Conservation (phyloP, 2,888 invertebrate genomes). For the Deroplatys truncata region DNA sequence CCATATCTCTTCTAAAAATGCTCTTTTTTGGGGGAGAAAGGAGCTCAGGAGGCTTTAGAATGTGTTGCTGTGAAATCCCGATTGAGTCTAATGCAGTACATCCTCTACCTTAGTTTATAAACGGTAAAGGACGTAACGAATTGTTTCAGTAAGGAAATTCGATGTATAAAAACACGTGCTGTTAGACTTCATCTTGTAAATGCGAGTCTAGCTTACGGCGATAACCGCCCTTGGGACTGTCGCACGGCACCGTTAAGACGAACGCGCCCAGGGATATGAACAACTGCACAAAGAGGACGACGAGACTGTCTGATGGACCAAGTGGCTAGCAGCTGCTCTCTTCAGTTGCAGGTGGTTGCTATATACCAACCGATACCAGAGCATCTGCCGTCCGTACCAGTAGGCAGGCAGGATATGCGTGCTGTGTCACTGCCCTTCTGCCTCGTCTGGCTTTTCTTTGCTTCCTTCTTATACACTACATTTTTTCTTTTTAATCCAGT, state of each 20-base stretch:
- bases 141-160: too few relatives aligned
- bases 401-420: background rate
- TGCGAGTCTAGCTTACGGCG: too few relatives aligned
- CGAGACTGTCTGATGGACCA: background rate
- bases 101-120: too few relatives aligned
- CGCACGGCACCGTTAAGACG: slow-evolving; percentile 34
- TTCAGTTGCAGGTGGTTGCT: slow-evolving; percentile 27
- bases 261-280: slow-evolving; percentile 17
- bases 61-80: too few relatives aligned
- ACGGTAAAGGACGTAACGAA: too few relatives aligned
- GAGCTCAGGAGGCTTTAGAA: too few relatives aligned
- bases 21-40: too few relatives aligned
- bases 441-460: background rate
- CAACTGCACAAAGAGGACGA: background rate
- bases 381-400: background rate
- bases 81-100: too few relatives aligned
- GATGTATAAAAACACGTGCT: too few relatives aligned
- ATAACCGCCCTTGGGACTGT: too few relatives aligned
- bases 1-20: too few relatives aligned
- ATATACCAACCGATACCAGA: background rate
- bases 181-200: too few relatives aligned
- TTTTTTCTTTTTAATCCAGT: background rate
- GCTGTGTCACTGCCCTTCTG: background rate
- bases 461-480: background rate
- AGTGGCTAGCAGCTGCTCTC: slow-evolving; percentile 35